Percentiles rank a stretch among this genome's conserved stretches.
Evolutionary conservation across 2,113 vertebrate species (phyloP).

Genomic region (Grammatotria lemairii): DNA sequence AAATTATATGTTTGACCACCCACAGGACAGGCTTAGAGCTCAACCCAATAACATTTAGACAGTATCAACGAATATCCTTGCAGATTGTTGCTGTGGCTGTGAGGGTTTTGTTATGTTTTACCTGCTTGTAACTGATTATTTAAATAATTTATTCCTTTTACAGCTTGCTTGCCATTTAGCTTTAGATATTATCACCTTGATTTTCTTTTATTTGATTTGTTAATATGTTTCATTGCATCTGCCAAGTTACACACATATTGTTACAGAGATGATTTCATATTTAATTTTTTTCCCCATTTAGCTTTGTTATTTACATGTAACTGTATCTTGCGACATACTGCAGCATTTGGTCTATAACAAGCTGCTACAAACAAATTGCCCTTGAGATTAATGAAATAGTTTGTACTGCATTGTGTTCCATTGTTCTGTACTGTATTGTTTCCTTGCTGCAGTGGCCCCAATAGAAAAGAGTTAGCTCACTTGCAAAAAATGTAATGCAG

Average conservation of each 20-base stretch:
- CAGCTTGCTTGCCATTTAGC: neutral
- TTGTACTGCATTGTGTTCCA: neutral
- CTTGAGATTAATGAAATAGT: neutral
- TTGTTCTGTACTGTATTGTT: neutral
- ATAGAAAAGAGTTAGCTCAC: neutral
- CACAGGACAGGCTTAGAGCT: neutral
- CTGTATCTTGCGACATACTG: neutral
- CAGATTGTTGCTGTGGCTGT: neutral
- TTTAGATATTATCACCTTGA: neutral
- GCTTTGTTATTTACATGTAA: neutral
- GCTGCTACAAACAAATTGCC: neutral
- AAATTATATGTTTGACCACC: neutral
- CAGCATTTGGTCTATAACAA: neutral
- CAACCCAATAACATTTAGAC: neutral
- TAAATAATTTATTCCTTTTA: neutral
- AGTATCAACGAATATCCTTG: neutral
- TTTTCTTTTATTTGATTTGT: neutral
- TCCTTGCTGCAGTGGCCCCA: neutral
- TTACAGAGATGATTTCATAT: neutral
- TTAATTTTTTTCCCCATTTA: neutral
- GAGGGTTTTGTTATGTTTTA: neutral
- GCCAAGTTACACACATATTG: accelerated
- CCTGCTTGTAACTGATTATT: neutral
- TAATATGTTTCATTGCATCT: neutral
- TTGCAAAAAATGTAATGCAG: neutral